These are phyloP conservation scores for Nemurella pictetii DNA, from an alignment of 2,888 invertebrate species.

Conservation along the genomic window DNA sequence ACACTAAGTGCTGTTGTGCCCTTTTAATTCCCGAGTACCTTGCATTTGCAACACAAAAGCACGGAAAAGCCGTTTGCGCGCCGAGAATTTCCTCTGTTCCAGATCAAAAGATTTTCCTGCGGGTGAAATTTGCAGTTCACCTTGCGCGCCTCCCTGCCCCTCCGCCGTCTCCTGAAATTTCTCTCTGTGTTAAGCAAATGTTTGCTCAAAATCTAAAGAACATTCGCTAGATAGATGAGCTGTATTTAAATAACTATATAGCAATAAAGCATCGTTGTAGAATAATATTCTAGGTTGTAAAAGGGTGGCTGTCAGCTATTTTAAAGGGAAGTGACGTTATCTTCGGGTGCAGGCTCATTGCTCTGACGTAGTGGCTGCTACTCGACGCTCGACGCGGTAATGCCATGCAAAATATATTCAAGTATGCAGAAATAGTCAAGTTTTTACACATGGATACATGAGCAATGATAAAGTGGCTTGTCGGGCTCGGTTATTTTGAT, in stretches of 20 bases:
- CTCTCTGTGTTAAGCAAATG: not conserved
- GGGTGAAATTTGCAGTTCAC: not conserved
- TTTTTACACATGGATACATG: conserved; percentile 11
- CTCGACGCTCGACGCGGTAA: conserved; percentile 33
- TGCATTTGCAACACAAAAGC: not conserved
- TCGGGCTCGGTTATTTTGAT: not conserved
- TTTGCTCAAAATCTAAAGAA: not conserved
- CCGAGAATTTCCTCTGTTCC: not conserved
- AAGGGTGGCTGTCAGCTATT: conserved; percentile 36
- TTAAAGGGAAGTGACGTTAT: conserved; percentile 37
- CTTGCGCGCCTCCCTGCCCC: not conserved
- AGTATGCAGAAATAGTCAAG: conserved; percentile 24
- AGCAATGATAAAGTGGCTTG: conserved; percentile 10
- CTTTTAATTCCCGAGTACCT: not conserved
- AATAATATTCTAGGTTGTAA: not conserved
- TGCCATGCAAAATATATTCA: conserved; percentile 40
- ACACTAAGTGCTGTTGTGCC: not conserved
- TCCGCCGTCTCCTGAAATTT: not conserved
- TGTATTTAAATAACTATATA: not conserved
- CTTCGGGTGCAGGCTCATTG: conserved; percentile 17
- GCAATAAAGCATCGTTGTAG: not conserved
- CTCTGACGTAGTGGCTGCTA: not conserved
- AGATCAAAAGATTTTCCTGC: not conserved
- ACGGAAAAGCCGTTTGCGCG: not conserved
- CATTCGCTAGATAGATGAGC: not conserved